Conservation (phyloP, 2,888 invertebrate genomes). For the Rhyacophila evoluta region DNA sequence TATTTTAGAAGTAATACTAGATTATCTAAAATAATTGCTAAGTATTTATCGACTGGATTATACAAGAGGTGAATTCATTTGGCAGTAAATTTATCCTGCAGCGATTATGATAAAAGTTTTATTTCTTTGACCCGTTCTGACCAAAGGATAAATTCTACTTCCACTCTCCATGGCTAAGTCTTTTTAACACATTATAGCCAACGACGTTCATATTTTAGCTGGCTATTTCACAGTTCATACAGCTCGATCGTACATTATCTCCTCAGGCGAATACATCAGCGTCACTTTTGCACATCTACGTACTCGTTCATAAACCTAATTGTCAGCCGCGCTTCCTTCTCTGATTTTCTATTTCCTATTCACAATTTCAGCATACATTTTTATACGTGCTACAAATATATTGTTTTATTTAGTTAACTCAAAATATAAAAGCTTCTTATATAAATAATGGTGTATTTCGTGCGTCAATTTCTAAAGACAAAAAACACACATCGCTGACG, state of each 20-base stretch:
- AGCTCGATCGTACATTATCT: constrained; percentile 27
- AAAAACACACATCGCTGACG: no score
- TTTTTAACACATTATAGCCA: neutral
- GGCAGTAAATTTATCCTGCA: no score
- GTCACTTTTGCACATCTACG: constrained; percentile 47
- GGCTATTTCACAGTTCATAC: neutral
- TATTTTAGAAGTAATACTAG: no score
- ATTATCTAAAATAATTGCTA: no score
- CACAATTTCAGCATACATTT: neutral
- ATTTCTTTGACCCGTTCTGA: neutral
- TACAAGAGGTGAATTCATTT: no score
- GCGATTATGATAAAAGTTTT: no score
- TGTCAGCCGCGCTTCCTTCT: constrained; percentile 5
- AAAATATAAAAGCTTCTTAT: no score
- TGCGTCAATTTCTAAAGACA: no score
- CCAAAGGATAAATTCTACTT: neutral
- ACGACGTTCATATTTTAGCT: constrained; percentile 47
- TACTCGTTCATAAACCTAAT: constrained; percentile 48
- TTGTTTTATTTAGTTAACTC: no score
- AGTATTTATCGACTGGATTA: no score
- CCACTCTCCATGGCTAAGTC: neutral
- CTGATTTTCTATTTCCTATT: neutral
- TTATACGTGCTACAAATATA: no score
- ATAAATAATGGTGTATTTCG: no score
- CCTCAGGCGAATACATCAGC: constrained; percentile 42